phyloP scores from a whole-genome alignment of 1,140 invertebrate genomes.

The Drosophila jambulina region DNA sequence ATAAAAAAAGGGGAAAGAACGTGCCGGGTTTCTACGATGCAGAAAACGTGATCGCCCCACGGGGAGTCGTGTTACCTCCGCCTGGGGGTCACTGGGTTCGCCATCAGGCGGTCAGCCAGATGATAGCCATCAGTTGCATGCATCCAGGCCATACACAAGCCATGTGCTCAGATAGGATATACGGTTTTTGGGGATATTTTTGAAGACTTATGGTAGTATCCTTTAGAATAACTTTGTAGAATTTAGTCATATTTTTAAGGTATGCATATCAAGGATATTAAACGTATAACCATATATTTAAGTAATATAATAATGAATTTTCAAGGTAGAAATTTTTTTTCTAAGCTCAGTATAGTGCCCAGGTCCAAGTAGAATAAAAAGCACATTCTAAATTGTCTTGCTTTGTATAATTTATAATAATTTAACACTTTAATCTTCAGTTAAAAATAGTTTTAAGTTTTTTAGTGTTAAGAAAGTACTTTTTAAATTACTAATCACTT shows the following conservation, averaged over 20 bases:
- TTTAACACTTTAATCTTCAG: not conserved
- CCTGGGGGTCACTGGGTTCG: conserved; percentile 26
- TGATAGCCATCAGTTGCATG: conserved; percentile 5
- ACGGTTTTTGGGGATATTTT: not conserved
- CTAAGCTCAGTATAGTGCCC: too few relatives aligned
- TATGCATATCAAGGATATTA: not conserved
- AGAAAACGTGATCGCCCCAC: conserved; percentile 29
- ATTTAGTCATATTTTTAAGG: not conserved
- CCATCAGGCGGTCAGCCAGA: not conserved
- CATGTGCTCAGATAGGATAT: conserved; percentile 13
- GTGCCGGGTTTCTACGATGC: conserved; percentile 39
- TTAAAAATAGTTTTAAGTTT: too few relatives aligned
- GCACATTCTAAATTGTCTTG: not conserved
- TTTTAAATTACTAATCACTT: not conserved
- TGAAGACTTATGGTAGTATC: not conserved
- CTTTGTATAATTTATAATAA: not conserved
- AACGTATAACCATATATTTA: too few relatives aligned
- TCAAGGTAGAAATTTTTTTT: too few relatives aligned
- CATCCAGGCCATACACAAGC: conserved; percentile 3
- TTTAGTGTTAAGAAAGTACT: not conserved
- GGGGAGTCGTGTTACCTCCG: conserved; percentile 6
- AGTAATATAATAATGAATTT: not conserved
- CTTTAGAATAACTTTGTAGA: not conserved
- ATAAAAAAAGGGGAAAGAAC: conserved; percentile 15
- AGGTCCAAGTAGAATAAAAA: not conserved